These are phyloP conservation scores for human (Homo sapiens) DNA, from an alignment of 2,113 vertebrate species.

Conservation along the genomic window DNA sequence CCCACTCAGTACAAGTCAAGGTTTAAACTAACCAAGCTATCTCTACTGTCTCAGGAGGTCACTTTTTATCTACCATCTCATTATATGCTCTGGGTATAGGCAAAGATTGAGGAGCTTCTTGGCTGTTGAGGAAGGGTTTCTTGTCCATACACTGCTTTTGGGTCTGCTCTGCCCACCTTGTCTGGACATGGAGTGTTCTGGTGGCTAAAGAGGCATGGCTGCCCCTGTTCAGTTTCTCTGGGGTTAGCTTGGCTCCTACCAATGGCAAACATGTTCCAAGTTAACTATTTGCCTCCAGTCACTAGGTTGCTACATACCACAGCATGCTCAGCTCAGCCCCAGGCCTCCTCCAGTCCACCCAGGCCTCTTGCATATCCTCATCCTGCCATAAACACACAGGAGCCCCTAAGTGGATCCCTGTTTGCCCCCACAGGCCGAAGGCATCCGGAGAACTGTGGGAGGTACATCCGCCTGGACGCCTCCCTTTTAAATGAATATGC, in stretches of 20 bases:
- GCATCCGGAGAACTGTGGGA: background rate
- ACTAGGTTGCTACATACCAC: background rate
- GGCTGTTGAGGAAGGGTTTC: background rate
- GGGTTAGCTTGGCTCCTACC: background rate
- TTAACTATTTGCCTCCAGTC: background rate
- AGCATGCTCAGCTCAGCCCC: background rate
- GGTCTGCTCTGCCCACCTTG: background rate
- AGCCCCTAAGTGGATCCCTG: accelerated
- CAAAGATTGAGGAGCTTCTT: background rate
- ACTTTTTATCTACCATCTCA: background rate
- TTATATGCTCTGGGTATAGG: background rate
- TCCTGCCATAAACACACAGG: background rate
- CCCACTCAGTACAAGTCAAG: background rate
- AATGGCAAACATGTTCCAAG: background rate
- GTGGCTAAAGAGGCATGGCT: background rate
- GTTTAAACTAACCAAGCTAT: background rate
- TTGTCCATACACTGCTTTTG: background rate
- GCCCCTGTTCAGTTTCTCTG: background rate
- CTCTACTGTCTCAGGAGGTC: background rate
- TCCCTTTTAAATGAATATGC: background rate
- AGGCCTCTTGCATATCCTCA: background rate
- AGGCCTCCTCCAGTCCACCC: background rate
- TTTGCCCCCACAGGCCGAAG: background rate
- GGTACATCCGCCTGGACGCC: background rate
- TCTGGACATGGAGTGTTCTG: background rate